Evolutionary conservation across 2,888 invertebrate genomes (phyloP), one percentile per base, ranked within the genome.

Genomic region (Phasia obesa): DNA sequence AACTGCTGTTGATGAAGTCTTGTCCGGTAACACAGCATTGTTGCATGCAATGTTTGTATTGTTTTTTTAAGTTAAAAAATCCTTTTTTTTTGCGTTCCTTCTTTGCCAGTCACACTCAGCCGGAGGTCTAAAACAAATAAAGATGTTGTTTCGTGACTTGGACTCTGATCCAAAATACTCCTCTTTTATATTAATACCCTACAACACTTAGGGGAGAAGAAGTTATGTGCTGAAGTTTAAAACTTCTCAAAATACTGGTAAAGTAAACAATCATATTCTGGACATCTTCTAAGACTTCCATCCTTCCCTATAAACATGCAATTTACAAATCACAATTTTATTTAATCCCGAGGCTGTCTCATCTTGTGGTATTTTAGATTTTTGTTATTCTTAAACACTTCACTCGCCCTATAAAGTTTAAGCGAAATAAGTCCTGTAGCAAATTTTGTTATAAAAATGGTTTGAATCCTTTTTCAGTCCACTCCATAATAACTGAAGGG

Each of bases 121-220:
- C 86, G 87, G 87, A 87, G 88, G 87, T 86, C 87, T 85, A 21
- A 77, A 78, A 84, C 86, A 88, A 88, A 90, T 90, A 88, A 90
- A 91, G 90, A 90, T 87, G 90, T 80, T 90, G 60, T 89, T 90
- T 90, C 91, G 90, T 90, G 90, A 91, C 89, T 89, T 84, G 75
- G 82, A 81, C 85, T 80, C 80, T 80, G 74, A 47, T 73, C 79
- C 49, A 73, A 35, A 67, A 69, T 42, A 44, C 19, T 53, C 5
- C 55, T 55, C 49, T 31, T 31, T 59, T 23, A n/a, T 13, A 4
- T n/a, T 51, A 23, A n/a, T 65, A 23, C 53, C 4, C 51, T 13
- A 67, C 38, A 53, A 0, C 17, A 13, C 17, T 25, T 4, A 15
- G 17, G 17, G 11, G n/a, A 19, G 35, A n/a, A 15, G n/a, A 21